These are phyloP conservation scores for Calameuta idolon DNA, from an alignment of 2,888 invertebrate genomes.

Conservation along the genomic window DNA sequence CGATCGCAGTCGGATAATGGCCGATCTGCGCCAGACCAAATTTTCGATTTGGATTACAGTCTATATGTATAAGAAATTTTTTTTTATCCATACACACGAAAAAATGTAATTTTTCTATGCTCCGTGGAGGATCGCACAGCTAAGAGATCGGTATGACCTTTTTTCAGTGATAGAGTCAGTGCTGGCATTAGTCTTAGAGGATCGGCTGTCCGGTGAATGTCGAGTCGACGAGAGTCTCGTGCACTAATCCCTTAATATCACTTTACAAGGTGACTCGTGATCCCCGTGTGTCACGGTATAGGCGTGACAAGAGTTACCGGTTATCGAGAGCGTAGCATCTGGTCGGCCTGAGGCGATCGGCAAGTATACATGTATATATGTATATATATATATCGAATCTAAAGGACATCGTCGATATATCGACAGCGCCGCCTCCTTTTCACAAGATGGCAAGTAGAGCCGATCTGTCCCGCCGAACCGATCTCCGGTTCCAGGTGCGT, in stretches of 20 bases:
- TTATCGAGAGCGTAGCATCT: slow-evolving; percentile 42
- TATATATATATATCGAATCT: not conserved
- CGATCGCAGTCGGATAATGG: not conserved
- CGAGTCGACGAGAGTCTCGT: slow-evolving; percentile 11
- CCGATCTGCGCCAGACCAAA: not conserved
- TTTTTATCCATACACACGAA: not conserved
- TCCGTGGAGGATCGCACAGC: too few species aligned
- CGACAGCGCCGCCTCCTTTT: not conserved
- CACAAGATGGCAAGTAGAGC: not conserved
- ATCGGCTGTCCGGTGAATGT: not conserved
- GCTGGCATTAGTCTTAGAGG: not conserved
- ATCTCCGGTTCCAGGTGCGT: not conserved
- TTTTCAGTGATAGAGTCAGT: not conserved
- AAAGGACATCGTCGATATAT: slow-evolving; percentile 1
- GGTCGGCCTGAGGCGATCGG: not conserved
- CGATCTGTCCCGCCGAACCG: not conserved
- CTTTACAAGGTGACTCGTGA: slow-evolving; percentile 45
- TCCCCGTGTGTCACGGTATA: slow-evolving; percentile 45
- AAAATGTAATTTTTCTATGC: not conserved
- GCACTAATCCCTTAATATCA: slow-evolving; percentile 55
- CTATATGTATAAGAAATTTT: not conserved
- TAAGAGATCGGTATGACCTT: not conserved
- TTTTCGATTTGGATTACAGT: not conserved
- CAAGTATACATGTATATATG: not conserved
- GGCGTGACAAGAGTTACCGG: slow-evolving; percentile 44